Base-by-base conservation (phyloP, 2,113 vertebrate species). In the Eurypyga helias region DNA sequence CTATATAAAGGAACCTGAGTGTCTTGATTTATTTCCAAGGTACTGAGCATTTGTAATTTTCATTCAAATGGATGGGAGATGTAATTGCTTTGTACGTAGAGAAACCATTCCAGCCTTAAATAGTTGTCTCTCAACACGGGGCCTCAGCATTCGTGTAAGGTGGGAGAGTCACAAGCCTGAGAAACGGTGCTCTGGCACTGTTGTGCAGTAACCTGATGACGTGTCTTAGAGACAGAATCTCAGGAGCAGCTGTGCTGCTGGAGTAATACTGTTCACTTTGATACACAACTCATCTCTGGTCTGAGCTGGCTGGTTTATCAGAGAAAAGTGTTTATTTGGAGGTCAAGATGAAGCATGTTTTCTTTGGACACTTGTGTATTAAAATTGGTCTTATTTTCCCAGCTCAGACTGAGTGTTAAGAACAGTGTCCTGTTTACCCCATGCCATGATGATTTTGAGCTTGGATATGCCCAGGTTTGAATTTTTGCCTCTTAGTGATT, bases 261-360 rank as follows among this genome's bases (percentile, higher is more conserved):
- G 52, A 24, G 36, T 6, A 5, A 24, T 10, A 12, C 20, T 13
- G 7, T 43, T 62, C 1, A 1, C 24, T 41, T 25, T 18, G 85
- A 6, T 23, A n/a, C 33, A 31, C 33, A 60, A 33, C 71, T 62
- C 31, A 0, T 5, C 83, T 52, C 5, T 5, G 29, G 5, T 31
- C 79, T 38, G 45, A 20, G 6, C 36, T 0, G 2, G 25, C 25
- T 55, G 55, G 10, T 10, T 11, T 16, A 21, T 21, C 29, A 2
- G 10, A n/a, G 54, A 9, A 4, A 5, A 45, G 58, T 1, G 0
- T 36, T 66, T 29, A 3, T n/a, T 3, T 36, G 48, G 61, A n/a
- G 25, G 6, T 2, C 79, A 70, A 45, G 55, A 4, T 29, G 65
- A 57, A 61, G 7, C 7, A 1, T 7, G 43, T 5, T 85, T 83